Percentiles rank a stretch among this genome's conserved stretches.
Conservation (phyloP, 2,888 invertebrate species). For the Meta bourneti region DNA sequence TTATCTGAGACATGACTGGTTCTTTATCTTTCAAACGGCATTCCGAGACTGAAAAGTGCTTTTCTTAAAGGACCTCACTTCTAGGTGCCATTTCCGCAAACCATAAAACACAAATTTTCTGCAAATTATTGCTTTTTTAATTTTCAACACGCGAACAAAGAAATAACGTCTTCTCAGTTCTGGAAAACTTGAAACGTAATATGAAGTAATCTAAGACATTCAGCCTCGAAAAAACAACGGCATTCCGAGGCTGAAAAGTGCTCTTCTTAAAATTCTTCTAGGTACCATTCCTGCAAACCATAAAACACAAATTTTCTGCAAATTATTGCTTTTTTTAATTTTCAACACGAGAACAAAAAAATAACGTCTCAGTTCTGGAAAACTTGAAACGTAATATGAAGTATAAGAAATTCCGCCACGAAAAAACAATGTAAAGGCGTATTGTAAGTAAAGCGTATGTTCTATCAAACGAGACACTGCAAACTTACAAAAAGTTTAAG, state of each 20-base stretch:
- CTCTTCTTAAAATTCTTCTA: slow-evolving; percentile 38
- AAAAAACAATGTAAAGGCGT: too few species aligned
- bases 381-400: too few species aligned
- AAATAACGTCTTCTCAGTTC: not conserved
- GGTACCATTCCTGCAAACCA: not conserved
- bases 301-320: not conserved
- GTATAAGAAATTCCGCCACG: too few species aligned
- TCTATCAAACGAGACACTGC: too few species aligned
- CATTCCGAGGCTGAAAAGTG: slow-evolving; percentile 55
- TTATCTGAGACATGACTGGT: slow-evolving; percentile 73
- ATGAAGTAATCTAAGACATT: too few species aligned
- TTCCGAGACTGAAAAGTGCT: slow-evolving; percentile 51
- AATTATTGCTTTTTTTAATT: not conserved
- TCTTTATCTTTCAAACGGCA: slow-evolving; percentile 64
- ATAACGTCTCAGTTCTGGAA: not conserved
- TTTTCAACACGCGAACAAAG: not conserved
- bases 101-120: not conserved
- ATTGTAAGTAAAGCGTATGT: too few species aligned
- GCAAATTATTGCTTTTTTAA: not conserved
- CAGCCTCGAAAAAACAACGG: too few species aligned
- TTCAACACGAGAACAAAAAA: not conserved
- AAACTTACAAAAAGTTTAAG: too few species aligned
- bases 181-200: too few species aligned
- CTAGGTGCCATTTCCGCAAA: not conserved
- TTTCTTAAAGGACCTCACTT: slow-evolving; percentile 35